These are phyloP conservation scores for Cervus canadensis DNA, from an alignment of 2,113 vertebrate genomes.

Conservation along the genomic window DNA sequence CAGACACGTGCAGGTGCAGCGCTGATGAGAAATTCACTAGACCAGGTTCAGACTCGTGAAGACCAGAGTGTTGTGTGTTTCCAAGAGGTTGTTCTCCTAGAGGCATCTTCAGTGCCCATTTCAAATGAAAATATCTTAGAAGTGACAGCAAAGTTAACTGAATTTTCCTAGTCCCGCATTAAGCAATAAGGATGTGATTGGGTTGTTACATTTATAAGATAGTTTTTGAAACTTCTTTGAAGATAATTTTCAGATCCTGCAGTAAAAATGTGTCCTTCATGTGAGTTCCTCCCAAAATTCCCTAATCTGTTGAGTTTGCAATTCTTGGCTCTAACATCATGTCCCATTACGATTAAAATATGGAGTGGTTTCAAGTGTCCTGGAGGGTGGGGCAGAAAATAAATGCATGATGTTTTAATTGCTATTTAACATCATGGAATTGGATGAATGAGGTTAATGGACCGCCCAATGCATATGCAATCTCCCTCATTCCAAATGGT, in stretches of 20 bases:
- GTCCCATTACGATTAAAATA: constrained; percentile 41
- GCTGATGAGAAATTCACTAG: not conserved
- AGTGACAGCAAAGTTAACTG: constrained; percentile 68
- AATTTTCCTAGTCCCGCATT: constrained; percentile 75
- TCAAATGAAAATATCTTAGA: constrained; percentile 72
- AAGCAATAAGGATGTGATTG: constrained; percentile 80
- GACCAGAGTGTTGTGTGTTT: not conserved
- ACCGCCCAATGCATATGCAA: not conserved
- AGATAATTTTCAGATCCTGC: constrained; percentile 80
- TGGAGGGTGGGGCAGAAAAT: not conserved
- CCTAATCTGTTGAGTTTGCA: not conserved
- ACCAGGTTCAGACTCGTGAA: not conserved
- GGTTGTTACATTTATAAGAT: constrained; percentile 75
- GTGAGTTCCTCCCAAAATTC: constrained; percentile 71
- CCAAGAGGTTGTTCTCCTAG: not conserved
- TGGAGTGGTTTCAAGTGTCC: not conserved
- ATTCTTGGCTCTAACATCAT: constrained; percentile 32
- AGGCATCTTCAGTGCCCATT: constrained; percentile 20
- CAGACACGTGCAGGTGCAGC: not conserved
- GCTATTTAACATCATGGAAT: constrained; percentile 10
- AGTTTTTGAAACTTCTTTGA: constrained; percentile 77
- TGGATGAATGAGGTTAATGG: constrained; percentile 24
- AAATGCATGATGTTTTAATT: constrained; percentile 38
- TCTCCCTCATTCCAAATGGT: not conserved
- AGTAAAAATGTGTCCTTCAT: constrained; percentile 72